Evolutionary conservation across 2,888 invertebrate species (phyloP).

Genomic region (Brenthis daphne): DNA sequence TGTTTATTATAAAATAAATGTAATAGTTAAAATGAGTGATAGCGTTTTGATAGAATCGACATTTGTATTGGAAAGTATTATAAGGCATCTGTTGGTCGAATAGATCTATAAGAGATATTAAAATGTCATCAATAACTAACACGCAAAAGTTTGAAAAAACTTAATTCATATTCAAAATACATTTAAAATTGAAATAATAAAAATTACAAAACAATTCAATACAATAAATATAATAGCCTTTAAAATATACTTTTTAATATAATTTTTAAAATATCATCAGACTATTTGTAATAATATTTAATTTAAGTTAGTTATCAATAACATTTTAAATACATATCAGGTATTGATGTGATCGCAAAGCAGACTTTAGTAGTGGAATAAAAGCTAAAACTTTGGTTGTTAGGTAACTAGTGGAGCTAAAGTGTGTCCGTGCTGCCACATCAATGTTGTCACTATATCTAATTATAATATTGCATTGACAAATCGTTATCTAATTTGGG

Average conservation of each 20-base stretch:
- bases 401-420: conserved; percentile 69
- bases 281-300: too few relatives aligned
- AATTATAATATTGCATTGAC: conserved; percentile 43
- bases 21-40: neutral
- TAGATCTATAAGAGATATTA: conserved; percentile 46
- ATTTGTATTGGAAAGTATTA: conserved; percentile 46
- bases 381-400: conserved; percentile 68
- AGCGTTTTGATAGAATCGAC: conserved; percentile 11
- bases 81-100: conserved; percentile 74
- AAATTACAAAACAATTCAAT: too few relatives aligned
- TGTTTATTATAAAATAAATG: too few relatives aligned
- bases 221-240: too few relatives aligned
- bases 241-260: too few relatives aligned
- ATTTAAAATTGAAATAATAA: too few relatives aligned
- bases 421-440: conserved; percentile 50
- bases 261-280: too few relatives aligned
- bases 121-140: conserved; percentile 21
- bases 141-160: neutral
- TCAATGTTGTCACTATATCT: conserved; percentile 47
- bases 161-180: neutral
- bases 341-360: conserved; percentile 57
- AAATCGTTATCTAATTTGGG: conserved; percentile 36
- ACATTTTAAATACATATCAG: conserved; percentile 10
- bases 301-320: conserved; percentile 9
- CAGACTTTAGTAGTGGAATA: conserved; percentile 44